Percentiles rank a stretch among this genome's conserved stretches.
These are phyloP conservation scores for Tetraneura akinire DNA, from an alignment of 1,140 invertebrate genomes.

Conservation along the genomic window DNA sequence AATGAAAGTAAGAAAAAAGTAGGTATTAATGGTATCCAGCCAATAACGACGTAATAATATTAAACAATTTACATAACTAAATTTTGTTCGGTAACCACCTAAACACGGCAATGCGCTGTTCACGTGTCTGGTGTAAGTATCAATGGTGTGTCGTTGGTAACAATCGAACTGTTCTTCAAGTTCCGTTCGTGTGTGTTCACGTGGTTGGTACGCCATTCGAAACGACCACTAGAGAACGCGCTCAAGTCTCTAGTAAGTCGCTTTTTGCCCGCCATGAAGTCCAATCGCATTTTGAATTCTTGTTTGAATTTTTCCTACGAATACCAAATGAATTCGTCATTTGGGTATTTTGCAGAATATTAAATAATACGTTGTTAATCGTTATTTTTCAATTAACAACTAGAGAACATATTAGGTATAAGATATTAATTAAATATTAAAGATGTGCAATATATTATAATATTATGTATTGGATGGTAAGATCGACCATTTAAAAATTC, in stretches of 20 bases:
- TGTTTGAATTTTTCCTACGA: slow-evolving; percentile 57
- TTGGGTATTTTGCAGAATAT: neutral
- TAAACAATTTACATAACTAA: no score
- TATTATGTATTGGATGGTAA: no score
- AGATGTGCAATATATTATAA: no score
- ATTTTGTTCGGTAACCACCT: no score
- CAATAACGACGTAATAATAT: no score
- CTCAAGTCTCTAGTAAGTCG: slow-evolving; percentile 55
- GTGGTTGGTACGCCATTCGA: slow-evolving; percentile 55
- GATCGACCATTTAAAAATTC: no score
- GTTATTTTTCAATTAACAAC: no score
- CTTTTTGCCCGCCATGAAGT: slow-evolving; percentile 53
- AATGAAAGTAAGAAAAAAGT: no score
- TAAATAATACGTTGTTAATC: no score
- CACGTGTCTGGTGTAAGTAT: slow-evolving; percentile 35
- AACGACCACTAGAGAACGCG: slow-evolving; percentile 55
- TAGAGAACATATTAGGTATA: no score
- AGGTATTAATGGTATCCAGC: no score
- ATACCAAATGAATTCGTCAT: neutral
- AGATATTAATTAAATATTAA: no score
- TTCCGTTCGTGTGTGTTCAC: slow-evolving; percentile 43
- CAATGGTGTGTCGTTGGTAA: slow-evolving; percentile 40
- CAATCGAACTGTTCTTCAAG: slow-evolving; percentile 24
- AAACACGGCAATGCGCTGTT: neutral
- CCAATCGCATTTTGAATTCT: slow-evolving; percentile 55